Percentiles rank a stretch among this genome's conserved stretches.
Evolutionary conservation across 1,140 invertebrate species (phyloP).

Genomic region (Drosophila seguyi): DNA sequence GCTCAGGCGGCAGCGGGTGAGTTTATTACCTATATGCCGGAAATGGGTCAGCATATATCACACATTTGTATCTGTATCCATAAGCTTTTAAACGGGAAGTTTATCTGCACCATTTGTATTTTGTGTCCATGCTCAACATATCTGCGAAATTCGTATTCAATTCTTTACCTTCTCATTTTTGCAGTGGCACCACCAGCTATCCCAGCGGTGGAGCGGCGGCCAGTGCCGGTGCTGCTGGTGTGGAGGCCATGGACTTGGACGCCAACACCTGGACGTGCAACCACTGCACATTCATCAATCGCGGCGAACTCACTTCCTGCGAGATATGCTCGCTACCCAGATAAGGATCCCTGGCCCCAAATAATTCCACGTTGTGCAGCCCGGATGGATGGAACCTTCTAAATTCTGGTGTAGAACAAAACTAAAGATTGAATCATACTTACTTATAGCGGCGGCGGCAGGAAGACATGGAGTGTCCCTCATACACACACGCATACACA

Average conservation of each 20-base stretch:
- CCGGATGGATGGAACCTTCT: too few species aligned
- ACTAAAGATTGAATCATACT: constrained; percentile 81
- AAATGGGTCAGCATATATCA: neutral
- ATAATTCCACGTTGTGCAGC: too few species aligned
- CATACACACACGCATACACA: constrained; percentile 17
- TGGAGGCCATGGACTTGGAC: constrained; percentile 72
- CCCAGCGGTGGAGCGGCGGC: constrained; percentile 54
- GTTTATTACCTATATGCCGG: constrained; percentile 10
- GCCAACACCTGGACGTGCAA: constrained; percentile 93
- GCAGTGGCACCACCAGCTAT: constrained; percentile 74
- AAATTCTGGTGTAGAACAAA: constrained; percentile 75
- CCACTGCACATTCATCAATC: constrained; percentile 97
- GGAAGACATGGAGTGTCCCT: constrained; percentile 42
- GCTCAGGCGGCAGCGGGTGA: constrained; percentile 73
- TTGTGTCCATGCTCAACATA: too few species aligned
- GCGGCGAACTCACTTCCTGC: constrained; percentile 89
- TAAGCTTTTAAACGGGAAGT: neutral
- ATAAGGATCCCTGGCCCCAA: constrained; percentile 61
- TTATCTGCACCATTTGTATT: neutral
- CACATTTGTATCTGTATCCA: neutral
- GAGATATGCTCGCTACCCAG: constrained; percentile 97
- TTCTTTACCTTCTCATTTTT: neutral
- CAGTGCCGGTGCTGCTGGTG: constrained; percentile 44
- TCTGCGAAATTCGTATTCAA: neutral
- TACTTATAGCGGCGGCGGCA: constrained; percentile 51